phyloP scores from a whole-genome alignment of 1,140 invertebrate genomes.

The Sinella curviseta region DNA sequence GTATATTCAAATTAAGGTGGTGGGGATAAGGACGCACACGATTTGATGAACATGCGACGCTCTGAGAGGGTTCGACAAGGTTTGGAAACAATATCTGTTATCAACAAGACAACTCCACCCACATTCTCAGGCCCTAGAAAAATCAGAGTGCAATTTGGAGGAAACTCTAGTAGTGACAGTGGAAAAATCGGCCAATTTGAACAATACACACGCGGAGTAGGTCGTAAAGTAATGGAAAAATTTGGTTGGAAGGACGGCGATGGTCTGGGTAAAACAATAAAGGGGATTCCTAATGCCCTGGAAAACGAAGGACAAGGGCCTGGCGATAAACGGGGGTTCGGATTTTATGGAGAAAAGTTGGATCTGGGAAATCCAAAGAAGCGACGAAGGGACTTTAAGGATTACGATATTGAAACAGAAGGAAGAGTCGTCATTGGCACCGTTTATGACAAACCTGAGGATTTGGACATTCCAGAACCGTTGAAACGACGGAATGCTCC shows the following conservation, averaged over 20 bases:
- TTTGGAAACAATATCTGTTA: conserved; percentile 43
- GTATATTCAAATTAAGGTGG: no score
- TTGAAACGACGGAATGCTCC: conserved; percentile 35
- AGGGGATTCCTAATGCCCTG: conserved; percentile 51
- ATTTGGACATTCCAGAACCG: conserved; percentile 42
- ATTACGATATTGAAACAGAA: conserved; percentile 31
- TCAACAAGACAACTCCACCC: conserved; percentile 34
- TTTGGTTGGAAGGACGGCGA: conserved; percentile 63
- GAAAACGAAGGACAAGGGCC: conserved; percentile 41
- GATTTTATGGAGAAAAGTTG: conserved; percentile 48
- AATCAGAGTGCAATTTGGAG: not conserved
- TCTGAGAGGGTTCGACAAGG: conserved; percentile 50
- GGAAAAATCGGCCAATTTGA: conserved; percentile 57
- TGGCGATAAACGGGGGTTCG: conserved; percentile 43
- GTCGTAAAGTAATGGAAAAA: conserved; percentile 59
- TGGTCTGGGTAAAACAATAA: conserved; percentile 57
- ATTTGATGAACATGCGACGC: conserved; percentile 55
- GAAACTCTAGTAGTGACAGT: no score
- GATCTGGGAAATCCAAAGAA: conserved; percentile 11
- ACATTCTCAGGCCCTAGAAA: not conserved
- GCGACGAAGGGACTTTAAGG: not conserved
- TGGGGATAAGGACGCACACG: conserved; percentile 51
- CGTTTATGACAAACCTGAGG: conserved; percentile 44
- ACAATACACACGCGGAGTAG: conserved; percentile 58
- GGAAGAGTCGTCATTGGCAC: conserved; percentile 44